Conservation (phyloP, 2,113 vertebrate genomes). For the Dipodomys ordii region DNA sequence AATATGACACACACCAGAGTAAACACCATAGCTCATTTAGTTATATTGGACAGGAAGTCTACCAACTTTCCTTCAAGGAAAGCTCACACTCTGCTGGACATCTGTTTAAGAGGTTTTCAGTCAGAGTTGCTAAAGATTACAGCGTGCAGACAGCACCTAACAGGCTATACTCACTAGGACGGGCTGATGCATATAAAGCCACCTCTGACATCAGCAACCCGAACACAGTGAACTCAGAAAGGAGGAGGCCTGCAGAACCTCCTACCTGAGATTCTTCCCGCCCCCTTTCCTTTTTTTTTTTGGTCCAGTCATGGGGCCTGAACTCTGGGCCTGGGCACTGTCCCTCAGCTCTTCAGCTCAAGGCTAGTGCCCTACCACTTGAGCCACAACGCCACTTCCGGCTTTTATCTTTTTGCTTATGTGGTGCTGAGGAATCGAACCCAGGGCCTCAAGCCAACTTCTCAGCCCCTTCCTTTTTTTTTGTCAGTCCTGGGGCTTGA, state of each 20-base stretch:
- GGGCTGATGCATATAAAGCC: no score
- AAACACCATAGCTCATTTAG: not conserved
- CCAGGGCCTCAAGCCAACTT: no score
- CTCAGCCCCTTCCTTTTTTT: no score
- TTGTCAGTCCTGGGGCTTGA: no score
- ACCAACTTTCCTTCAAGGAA: not conserved
- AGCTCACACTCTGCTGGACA: not conserved
- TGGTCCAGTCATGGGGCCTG: no score
- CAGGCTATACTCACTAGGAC: not conserved
- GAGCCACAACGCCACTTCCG: no score
- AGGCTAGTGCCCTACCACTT: no score
- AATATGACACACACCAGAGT: conserved; percentile 41
- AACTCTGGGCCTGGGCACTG: no score
- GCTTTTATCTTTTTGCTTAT: no score
- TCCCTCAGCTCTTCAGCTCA: no score
- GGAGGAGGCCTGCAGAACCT: conserved; percentile 49
- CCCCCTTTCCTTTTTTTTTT: no score
- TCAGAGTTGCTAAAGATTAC: not conserved
- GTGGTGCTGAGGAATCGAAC: no score
- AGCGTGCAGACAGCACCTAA: not conserved
- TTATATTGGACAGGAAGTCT: not conserved
- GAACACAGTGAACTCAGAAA: not conserved
- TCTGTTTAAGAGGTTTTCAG: not conserved
- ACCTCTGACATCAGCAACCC: not conserved
- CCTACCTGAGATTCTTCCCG: conserved; percentile 94